Evolutionary conservation across 23 tunicate species (phyloP).

Genomic region (Trididemnum nubilum): DNA sequence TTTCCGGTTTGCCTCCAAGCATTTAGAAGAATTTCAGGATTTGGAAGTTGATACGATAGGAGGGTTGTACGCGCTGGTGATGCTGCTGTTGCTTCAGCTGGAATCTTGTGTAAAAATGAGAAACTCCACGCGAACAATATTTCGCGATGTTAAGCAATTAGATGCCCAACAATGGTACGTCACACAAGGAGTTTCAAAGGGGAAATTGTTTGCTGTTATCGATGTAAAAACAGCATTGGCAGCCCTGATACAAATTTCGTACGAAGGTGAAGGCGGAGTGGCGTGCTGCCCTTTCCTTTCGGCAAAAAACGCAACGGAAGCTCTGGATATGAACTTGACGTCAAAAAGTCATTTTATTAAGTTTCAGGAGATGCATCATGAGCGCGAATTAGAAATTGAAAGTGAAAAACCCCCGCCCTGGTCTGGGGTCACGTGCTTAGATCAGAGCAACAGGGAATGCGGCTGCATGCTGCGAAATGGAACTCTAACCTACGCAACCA

Average conservation of each 20-base stretch:
- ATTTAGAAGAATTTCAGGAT: slow-evolving; percentile 16
- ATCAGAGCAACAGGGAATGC: not conserved
- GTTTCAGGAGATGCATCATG: slow-evolving; percentile 64
- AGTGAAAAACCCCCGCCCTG: slow-evolving; percentile 11
- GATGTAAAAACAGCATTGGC: slow-evolving; percentile 53
- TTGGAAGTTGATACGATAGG: slow-evolving; percentile 58
- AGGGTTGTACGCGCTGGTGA: slow-evolving; percentile 45
- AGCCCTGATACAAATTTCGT: slow-evolving; percentile 55
- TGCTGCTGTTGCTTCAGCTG: slow-evolving; percentile 32
- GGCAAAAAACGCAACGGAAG: not conserved
- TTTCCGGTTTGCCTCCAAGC: not conserved
- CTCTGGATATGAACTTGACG: not conserved
- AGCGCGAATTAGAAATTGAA: slow-evolving; percentile 22
- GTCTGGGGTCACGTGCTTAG: slow-evolving; percentile 28
- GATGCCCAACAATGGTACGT: slow-evolving; percentile 47
- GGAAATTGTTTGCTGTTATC: slow-evolving; percentile 29
- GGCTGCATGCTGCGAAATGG: not conserved
- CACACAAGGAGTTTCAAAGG: slow-evolving; percentile 29
- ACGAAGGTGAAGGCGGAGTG: slow-evolving; percentile 77
- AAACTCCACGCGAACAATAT: slow-evolving; percentile 24
- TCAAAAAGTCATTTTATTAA: slow-evolving; percentile 44
- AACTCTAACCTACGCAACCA: not conserved
- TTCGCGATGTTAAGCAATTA: slow-evolving; percentile 58
- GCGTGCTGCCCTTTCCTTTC: slow-evolving; percentile 47
- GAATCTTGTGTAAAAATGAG: slow-evolving; percentile 56